A percentile compares a stretch with the other conserved stretches of the same genome.
Conservation (phyloP, 1,140 invertebrate species). For the Diorhabda sublineata region DNA sequence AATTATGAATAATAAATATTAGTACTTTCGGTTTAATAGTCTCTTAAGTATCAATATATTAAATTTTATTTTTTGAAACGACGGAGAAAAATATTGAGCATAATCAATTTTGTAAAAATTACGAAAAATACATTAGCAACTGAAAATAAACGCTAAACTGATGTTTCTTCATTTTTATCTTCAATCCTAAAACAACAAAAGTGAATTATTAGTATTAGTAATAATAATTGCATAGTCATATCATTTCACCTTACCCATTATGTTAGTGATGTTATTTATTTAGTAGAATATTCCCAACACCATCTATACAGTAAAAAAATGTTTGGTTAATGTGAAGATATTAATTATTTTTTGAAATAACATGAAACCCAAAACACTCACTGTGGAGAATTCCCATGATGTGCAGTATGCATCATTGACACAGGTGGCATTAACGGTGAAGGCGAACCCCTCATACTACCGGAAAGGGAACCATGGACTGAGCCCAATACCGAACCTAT, state of each 20-base stretch:
- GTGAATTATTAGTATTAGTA: conserved; percentile 11
- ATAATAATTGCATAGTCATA: neutral
- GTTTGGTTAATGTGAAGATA: neutral
- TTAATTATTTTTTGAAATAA: conserved; percentile 1
- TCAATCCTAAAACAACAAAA: conserved; percentile 51
- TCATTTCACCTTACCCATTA: conserved; percentile 24
- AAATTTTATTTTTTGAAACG: neutral
- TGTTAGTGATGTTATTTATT: conserved; percentile 33
- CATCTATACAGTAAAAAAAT: conserved; percentile 35
- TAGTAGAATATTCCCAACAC: conserved; percentile 46
- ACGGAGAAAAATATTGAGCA: neutral
- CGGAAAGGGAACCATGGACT: conserved; percentile 47
- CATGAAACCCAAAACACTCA: conserved; percentile 34
- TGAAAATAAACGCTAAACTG: conserved; percentile 45
- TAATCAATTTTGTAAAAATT: conserved; percentile 8
- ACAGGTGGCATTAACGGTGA: conserved; percentile 44
- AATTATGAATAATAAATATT: no score
- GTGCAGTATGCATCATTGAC: conserved; percentile 43
- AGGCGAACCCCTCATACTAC: conserved; percentile 42
- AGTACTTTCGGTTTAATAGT: no score
- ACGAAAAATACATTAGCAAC: conserved; percentile 1
- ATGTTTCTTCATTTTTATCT: conserved; percentile 58
- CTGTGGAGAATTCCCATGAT: conserved; percentile 42
- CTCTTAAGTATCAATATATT: no score
- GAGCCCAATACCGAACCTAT: conserved; percentile 49